Percentiles rank a stretch among this genome's conserved stretches.
phyloP scores from a whole-genome alignment of 2,888 invertebrate species.

The Caenorhabditis zanzibari region DNA sequence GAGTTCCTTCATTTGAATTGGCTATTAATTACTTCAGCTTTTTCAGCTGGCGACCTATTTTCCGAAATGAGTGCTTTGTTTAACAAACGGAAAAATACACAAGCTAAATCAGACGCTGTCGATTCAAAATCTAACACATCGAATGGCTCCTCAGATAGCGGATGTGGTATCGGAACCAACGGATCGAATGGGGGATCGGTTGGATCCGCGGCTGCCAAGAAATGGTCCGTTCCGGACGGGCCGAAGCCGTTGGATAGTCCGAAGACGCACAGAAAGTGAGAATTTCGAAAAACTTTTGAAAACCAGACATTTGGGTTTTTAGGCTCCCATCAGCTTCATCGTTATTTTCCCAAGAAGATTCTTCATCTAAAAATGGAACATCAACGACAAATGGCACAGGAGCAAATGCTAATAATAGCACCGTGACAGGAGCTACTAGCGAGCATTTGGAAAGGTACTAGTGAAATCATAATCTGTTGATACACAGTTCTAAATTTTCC shows the following conservation, averaged over 20 bases:
- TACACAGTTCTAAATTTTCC: no score
- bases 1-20: no score
- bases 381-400: conserved; percentile 20
- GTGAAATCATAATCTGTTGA: no score
- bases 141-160: conserved; percentile 73
- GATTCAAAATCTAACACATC: conserved; percentile 73
- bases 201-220: conserved; percentile 67
- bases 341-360: conserved; percentile 66
- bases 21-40: no score
- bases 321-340: conserved; percentile 73
- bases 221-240: conserved; percentile 64
- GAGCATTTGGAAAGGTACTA: conserved; percentile 68
- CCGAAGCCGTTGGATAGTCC: conserved; percentile 65
- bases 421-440: conserved; percentile 27
- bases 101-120: conserved; percentile 70
- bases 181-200: conserved; percentile 58
- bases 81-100: conserved; percentile 67
- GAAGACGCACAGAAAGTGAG: conserved; percentile 74
- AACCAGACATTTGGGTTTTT: background rate
- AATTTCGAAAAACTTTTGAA: background rate
- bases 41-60: conserved; percentile 52
- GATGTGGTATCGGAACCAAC: conserved; percentile 63
- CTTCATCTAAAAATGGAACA: background rate
- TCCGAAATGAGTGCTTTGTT: conserved; percentile 64
- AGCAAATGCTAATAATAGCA: background rate